Evolutionary conservation across 2,888 invertebrate species (phyloP).

Genomic region (Teleogryllus oceanicus): DNA sequence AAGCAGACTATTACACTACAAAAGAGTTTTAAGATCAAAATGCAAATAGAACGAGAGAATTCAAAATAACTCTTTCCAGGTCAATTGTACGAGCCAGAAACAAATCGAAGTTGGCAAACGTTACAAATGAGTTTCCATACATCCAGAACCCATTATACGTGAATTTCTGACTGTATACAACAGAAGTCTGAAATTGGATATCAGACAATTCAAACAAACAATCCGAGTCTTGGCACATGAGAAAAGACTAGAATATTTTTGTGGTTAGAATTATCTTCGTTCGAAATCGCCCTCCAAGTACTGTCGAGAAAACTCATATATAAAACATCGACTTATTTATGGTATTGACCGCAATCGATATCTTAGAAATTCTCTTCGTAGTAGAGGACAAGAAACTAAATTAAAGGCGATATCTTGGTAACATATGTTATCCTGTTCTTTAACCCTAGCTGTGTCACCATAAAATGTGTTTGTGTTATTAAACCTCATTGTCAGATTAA

Average conservation of each 20-base stretch:
- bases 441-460: too few species aligned
- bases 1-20: not conserved
- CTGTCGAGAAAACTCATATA: not conserved
- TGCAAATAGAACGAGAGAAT: too few species aligned
- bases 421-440: too few species aligned
- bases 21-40: too few species aligned
- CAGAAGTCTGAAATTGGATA: not conserved
- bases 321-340: not conserved
- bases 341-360: not conserved
- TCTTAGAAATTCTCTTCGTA: not conserved
- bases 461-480: too few species aligned
- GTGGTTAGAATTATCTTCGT: not conserved
- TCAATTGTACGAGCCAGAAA: not conserved
- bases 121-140: not conserved
- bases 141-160: not conserved
- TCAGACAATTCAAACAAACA: not conserved
- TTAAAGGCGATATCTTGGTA: too few species aligned
- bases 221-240: not conserved
- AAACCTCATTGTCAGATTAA: too few species aligned
- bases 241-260: not conserved
- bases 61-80: not conserved
- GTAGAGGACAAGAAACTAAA: too few species aligned
- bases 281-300: not conserved
- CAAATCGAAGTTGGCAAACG: not conserved
- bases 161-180: not conserved